Percentiles rank a stretch among this genome's conserved stretches.
Conservation (phyloP, 2,797 vertebrate species). For the Glossophaga mutica region DNA sequence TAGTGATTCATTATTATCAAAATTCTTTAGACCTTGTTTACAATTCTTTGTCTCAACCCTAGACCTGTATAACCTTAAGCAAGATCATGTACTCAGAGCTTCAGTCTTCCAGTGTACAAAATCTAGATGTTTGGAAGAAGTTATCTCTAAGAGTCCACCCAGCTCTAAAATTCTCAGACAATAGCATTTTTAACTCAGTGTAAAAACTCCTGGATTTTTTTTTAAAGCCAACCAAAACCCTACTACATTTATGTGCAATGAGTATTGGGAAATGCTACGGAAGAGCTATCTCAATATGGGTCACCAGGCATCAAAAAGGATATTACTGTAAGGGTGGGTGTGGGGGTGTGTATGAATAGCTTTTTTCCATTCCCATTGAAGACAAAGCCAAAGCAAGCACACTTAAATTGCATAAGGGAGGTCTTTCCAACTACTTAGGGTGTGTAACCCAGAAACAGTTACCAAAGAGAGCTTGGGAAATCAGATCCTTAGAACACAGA, state of each 20-base stretch:
- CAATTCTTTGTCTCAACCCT: not conserved
- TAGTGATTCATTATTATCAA: not conserved
- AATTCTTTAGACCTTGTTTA: not conserved
- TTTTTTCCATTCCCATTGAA: not conserved
- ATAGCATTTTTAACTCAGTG: not conserved
- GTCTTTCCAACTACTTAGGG: not conserved
- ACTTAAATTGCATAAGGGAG: not conserved
- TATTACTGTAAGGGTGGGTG: not conserved
- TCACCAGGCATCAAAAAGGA: not conserved
- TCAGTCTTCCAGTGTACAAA: not conserved
- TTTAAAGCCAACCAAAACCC: not conserved
- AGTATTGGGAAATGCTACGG: not conserved
- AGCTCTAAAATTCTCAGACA: not conserved
- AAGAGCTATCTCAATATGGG: not conserved
- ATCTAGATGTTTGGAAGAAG: not conserved
- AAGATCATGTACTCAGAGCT: not conserved
- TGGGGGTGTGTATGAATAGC: not conserved
- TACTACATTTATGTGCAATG: not conserved
- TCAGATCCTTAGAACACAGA: not conserved
- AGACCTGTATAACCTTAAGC: not conserved
- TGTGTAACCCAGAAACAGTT: not conserved
- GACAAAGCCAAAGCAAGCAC: slow-evolving; percentile 4
- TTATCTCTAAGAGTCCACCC: not conserved
- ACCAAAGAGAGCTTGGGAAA: slow-evolving; percentile 35
- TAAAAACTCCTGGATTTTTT: not conserved